phyloP scores from a whole-genome alignment of 1,140 invertebrate genomes.

The Drosophila novamexicana region DNA sequence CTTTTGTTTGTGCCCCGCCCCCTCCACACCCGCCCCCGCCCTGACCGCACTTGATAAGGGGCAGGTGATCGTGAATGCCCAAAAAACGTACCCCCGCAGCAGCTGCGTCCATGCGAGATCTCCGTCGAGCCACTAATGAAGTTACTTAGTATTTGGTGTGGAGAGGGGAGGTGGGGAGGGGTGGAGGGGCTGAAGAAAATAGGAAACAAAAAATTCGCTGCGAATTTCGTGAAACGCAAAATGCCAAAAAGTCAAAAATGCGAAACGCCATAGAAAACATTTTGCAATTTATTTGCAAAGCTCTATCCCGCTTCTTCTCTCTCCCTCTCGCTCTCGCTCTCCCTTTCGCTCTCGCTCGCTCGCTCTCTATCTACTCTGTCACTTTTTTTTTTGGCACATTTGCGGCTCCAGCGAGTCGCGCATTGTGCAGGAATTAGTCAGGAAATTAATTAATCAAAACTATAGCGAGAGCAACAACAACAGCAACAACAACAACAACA shows the following conservation, averaged over 20 bases:
- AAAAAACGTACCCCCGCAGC: background rate
- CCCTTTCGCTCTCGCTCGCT: background rate
- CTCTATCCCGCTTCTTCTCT: background rate
- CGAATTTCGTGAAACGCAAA: slow-evolving; percentile 44
- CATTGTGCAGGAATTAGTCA: slow-evolving; percentile 82
- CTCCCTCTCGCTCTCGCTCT: background rate
- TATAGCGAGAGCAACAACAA: slow-evolving; percentile 56
- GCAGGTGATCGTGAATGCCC: background rate
- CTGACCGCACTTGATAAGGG: background rate
- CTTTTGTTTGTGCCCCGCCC: slow-evolving; percentile 1
- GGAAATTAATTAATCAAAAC: slow-evolving; percentile 83
- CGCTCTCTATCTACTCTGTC: slow-evolving; percentile 18
- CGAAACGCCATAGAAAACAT: slow-evolving; percentile 42
- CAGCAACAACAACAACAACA: slow-evolving; percentile 21
- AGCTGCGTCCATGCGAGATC: slow-evolving; percentile 1
- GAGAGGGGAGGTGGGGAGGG: too few species aligned
- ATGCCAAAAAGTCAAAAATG: slow-evolving; percentile 39
- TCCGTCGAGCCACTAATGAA: slow-evolving; percentile 31
- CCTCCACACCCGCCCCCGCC: background rate
- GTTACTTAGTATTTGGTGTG: slow-evolving; percentile 19
- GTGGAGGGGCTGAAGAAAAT: too few species aligned
- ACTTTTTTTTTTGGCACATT: slow-evolving; percentile 64
- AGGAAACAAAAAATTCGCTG: slow-evolving; percentile 16
- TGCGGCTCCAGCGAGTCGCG: slow-evolving; percentile 76
- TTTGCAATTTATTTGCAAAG: slow-evolving; percentile 57